Conservation (phyloP, 2,888 invertebrate species). For the Belgica antarctica region DNA sequence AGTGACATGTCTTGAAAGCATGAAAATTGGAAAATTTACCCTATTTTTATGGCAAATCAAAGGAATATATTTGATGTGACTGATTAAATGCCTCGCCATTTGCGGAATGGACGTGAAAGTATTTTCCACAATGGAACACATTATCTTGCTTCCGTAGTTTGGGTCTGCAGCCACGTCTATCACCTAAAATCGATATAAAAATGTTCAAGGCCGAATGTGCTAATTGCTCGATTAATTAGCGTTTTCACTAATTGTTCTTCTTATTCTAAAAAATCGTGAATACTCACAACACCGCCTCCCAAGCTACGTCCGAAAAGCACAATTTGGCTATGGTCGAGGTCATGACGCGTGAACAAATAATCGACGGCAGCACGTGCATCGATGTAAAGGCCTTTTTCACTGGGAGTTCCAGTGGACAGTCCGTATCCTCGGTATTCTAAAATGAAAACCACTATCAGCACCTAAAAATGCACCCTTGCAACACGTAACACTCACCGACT, state of each 20-base stretch:
- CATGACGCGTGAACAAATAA: constrained; percentile 74
- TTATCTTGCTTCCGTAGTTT: constrained; percentile 74
- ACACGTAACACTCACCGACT: constrained; percentile 60
- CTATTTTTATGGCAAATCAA: constrained; percentile 86
- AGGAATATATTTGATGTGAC: constrained; percentile 73
- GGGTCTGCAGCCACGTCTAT: constrained; percentile 78
- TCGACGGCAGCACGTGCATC: constrained; percentile 87
- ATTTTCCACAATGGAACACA: constrained; percentile 88
- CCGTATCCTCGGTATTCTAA: constrained; percentile 93
- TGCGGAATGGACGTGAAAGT: constrained; percentile 94
- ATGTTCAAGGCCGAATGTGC: too few species aligned
- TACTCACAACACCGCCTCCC: constrained; percentile 81
- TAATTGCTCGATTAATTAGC: background rate
- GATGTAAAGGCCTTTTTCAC: constrained; percentile 79
- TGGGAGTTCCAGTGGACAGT: constrained; percentile 81
- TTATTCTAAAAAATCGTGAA: background rate
- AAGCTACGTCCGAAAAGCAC: constrained; percentile 87
- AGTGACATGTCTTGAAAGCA: too few species aligned
- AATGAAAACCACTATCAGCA: background rate
- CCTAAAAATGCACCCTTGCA: background rate
- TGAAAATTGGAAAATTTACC: constrained; percentile 61
- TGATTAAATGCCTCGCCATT: constrained; percentile 75
- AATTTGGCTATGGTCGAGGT: constrained; percentile 81
- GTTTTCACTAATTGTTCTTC: background rate
- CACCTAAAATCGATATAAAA: constrained; percentile 14